These are phyloP conservation scores for Lissocephala sabroskyi DNA, from an alignment of 2,888 invertebrate species.

Conservation along the genomic window DNA sequence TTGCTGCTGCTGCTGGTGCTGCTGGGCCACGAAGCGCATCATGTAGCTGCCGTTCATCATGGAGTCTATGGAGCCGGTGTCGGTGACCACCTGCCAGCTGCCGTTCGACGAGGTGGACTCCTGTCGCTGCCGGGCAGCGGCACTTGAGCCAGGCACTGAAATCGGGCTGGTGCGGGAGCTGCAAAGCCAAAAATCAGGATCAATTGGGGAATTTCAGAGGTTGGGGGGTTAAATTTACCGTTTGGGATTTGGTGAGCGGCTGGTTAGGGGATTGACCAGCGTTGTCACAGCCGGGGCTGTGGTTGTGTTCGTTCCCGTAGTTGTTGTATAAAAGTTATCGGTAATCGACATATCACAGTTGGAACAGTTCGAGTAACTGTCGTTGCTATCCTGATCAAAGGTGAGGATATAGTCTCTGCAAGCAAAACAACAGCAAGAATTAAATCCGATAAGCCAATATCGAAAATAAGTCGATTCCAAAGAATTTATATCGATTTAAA, in stretches of 20 bases:
- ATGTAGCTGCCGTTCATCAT: constrained; percentile 64
- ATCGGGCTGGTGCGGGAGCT: constrained; percentile 77
- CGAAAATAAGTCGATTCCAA: too few relatives aligned
- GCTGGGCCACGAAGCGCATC: constrained; percentile 50
- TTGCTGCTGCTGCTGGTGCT: too few relatives aligned
- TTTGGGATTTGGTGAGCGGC: constrained; percentile 69
- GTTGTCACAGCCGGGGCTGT: constrained; percentile 21
- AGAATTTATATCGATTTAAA: too few relatives aligned
- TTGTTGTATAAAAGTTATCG: constrained; percentile 59
- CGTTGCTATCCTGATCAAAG: constrained; percentile 70
- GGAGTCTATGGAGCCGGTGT: constrained; percentile 76
- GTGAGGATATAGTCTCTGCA: constrained; percentile 61
- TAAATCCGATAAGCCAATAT: too few relatives aligned
- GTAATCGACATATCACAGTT: constrained; percentile 71
- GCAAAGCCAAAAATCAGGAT: not conserved
- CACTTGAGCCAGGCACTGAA: constrained; percentile 75
- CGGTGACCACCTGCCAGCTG: constrained; percentile 82
- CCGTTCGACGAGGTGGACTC: constrained; percentile 76
- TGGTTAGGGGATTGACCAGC: constrained; percentile 57
- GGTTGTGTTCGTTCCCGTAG: constrained; percentile 29
- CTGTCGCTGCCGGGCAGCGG: constrained; percentile 74
- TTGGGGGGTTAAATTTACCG: constrained; percentile 60
- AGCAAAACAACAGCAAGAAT: too few relatives aligned
- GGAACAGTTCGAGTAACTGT: constrained; percentile 69
- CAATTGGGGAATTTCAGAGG: too few relatives aligned